Evolutionary conservation across 2,113 vertebrate species (phyloP).

Genomic region (Rattus rattus): DNA sequence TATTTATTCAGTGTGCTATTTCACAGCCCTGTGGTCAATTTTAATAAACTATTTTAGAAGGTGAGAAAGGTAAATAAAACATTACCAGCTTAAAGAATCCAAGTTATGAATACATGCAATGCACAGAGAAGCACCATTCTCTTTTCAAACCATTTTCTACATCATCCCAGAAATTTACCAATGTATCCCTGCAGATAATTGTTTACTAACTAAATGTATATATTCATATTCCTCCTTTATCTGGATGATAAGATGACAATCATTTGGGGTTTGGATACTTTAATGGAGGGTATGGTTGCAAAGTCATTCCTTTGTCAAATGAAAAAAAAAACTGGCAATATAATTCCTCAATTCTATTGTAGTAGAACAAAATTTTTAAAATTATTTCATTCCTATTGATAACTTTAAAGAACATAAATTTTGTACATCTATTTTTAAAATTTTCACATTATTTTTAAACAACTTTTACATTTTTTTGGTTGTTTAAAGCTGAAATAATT

Average conservation of each 20-base stretch:
- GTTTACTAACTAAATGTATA: neutral
- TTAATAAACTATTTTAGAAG: neutral
- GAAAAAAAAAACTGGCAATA: neutral
- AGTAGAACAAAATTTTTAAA: neutral
- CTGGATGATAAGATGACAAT: neutral
- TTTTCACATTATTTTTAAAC: neutral
- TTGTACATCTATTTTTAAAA: neutral
- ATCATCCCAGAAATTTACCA: neutral
- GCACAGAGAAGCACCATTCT: neutral
- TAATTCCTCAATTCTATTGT: neutral
- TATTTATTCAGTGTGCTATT: neutral
- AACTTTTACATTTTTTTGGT: neutral
- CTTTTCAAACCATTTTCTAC: too few relatives aligned
- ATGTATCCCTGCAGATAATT: neutral
- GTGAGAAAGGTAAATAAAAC: neutral
- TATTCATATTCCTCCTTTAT: neutral
- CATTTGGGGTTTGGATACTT: too few relatives aligned
- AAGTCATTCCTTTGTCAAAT: neutral
- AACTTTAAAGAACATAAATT: neutral
- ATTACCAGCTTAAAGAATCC: neutral
- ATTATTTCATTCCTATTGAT: neutral
- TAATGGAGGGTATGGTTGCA: neutral
- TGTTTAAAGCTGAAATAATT: neutral
- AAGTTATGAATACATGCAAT: neutral
- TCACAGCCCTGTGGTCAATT: neutral